A percentile compares a stretch with the other conserved stretches of the same genome.
phyloP scores from a whole-genome alignment of 2,113 vertebrate species.

The Gnathonemus echidnorhynchus region DNA sequence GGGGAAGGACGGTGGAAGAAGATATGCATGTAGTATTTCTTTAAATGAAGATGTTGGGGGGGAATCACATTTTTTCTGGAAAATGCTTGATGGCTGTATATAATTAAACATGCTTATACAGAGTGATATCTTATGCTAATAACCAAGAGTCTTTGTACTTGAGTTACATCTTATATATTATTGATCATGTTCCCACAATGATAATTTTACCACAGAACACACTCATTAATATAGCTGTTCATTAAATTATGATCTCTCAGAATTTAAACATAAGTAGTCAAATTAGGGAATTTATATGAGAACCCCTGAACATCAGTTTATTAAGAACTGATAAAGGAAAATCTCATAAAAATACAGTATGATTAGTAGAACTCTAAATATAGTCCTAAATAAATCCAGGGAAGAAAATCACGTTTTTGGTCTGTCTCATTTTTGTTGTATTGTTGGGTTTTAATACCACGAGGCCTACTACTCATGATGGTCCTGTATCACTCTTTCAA shows the following conservation, averaged over 20 bases:
- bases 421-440: background rate
- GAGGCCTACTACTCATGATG: background rate
- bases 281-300: background rate
- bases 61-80: background rate
- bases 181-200: background rate
- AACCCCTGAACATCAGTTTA: background rate
- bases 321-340: background rate
- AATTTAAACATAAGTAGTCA: background rate
- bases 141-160: background rate
- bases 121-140: background rate
- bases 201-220: background rate
- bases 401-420: background rate
- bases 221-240: background rate
- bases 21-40: background rate
- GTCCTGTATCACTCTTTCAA: background rate
- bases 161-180: background rate
- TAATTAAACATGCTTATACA: background rate
- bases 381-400: background rate
- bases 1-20: background rate
- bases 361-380: background rate
- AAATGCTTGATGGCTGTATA: background rate
- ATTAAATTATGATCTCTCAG: background rate
- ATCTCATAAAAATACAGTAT: background rate
- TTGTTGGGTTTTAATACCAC: background rate
- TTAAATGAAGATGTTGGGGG: background rate